phyloP scores from a whole-genome alignment of 2,113 vertebrate species.

The Aramus guarauna region DNA sequence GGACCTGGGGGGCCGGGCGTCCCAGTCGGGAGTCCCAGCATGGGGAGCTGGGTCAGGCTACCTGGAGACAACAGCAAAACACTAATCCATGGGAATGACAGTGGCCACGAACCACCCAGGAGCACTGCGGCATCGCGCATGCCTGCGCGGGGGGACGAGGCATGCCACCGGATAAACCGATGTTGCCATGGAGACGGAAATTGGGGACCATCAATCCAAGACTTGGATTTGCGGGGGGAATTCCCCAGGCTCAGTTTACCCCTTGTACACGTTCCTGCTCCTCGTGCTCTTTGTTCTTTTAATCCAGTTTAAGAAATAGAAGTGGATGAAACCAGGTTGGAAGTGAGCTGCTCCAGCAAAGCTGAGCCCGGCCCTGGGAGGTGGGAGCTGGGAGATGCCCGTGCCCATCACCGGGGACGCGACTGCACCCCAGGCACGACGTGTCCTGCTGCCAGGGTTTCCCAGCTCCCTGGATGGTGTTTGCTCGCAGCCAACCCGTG shows the following conservation, averaged over 20 bases:
- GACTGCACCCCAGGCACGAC: neutral
- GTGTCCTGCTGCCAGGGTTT: neutral
- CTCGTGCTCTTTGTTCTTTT: neutral
- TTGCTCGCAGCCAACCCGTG: neutral
- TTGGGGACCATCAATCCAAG: neutral
- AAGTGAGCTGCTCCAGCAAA: neutral
- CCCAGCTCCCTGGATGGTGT: neutral
- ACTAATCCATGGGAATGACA: neutral
- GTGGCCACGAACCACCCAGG: neutral
- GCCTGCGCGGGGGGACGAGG: no score
- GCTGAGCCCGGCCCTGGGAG: neutral
- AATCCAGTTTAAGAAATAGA: neutral
- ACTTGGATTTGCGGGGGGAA: accelerated
- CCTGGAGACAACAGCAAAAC: neutral
- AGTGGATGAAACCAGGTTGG: neutral
- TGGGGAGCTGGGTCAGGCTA: neutral
- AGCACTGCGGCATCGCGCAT: accelerated
- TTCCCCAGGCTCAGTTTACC: neutral
- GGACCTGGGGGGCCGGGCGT: neutral
- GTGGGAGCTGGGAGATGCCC: neutral
- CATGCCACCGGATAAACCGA: neutral
- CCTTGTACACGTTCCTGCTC: neutral
- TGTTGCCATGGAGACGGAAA: neutral
- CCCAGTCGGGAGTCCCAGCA: neutral
- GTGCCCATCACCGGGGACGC: accelerated